Evolutionary conservation across 2,888 invertebrate species (phyloP), one percentile per base, ranked within the genome.

Genomic region (Calameuta pallipes): DNA sequence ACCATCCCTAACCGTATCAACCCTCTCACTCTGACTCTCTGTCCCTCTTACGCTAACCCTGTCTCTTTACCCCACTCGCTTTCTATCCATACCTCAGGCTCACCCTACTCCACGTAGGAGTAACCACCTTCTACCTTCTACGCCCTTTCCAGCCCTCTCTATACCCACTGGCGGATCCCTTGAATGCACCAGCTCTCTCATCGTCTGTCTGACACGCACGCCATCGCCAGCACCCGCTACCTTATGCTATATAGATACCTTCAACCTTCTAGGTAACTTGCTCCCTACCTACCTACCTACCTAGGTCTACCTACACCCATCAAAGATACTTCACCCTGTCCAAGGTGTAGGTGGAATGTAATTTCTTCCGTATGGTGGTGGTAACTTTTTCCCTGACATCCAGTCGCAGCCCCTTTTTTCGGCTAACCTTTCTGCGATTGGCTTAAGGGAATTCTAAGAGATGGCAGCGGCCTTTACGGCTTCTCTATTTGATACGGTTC

Each of bases 131-230:
- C 81, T 75, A 37, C 83, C 80, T 80, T 76, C 81, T 75, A 68
- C 36, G 79, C 76, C 70, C 79, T 73, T 70, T 83, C 83, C 79
- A 80, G 41, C 68, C 68, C 73, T 36, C 37, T 56, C 30, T 37
- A 36, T 34, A 35, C 76, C 74, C 84, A 81, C 82, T 80, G 80
- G 81, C 82, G 85, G 84, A 85, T 84, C 83, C 84, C 86, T 80
- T 85, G 83, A 86, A 87, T 89, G 84, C 86, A 86, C 83, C 85
- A 85, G 79, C 87, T 85, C 87, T 87, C 86, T 86, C 87, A 88
- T 88, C 85, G 86, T 86, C 83, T 82, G 85, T 85, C 88, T 86
- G 88, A 87, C 88, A 88, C 86, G 88, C 88, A 88, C 85, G 87
- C 86, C 83, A 88, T 83, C 84, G 82, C 83, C 82, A 80, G 82